A percentile compares a stretch with the other conserved stretches of the same genome.
These are phyloP conservation scores for Volucella inanis DNA, from an alignment of 2,888 invertebrate species.

Conservation along the genomic window DNA sequence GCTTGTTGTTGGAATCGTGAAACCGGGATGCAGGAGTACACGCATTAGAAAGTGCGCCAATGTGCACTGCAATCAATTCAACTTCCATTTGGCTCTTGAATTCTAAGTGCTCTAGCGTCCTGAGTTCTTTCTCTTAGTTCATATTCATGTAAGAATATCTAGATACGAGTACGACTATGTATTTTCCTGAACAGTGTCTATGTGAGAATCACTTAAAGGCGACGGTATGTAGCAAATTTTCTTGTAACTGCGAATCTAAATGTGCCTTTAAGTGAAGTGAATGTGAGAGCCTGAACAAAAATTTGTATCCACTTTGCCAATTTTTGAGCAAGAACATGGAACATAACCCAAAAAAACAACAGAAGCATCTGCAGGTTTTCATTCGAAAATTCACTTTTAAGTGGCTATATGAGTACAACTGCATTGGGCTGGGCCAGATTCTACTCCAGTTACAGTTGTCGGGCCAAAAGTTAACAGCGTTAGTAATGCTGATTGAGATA, in stretches of 20 bases:
- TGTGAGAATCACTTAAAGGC: constrained; percentile 24
- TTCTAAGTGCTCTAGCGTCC: constrained; percentile 60
- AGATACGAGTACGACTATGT: too few relatives aligned
- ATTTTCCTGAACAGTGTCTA: not conserved
- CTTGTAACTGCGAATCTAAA: constrained; percentile 38
- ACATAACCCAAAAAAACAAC: not conserved
- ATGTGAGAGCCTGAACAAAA: not conserved
- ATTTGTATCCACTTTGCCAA: constrained; percentile 61
- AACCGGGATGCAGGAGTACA: constrained; percentile 27
- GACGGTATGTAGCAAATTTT: constrained; percentile 40
- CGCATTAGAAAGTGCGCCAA: constrained; percentile 72
- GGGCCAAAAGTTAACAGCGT: constrained; percentile 69
- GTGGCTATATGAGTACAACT: constrained; percentile 39
- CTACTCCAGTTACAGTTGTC: constrained; percentile 36
- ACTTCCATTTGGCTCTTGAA: constrained; percentile 73
- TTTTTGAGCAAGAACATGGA: constrained; percentile 15
- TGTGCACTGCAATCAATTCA: constrained; percentile 72
- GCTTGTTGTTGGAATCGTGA: constrained; percentile 2
- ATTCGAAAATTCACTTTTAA: constrained; percentile 48
- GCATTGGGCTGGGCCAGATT: constrained; percentile 13
- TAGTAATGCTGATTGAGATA: constrained; percentile 60
- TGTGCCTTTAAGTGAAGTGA: not conserved
- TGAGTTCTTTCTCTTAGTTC: not conserved
- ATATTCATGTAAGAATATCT: too few relatives aligned
- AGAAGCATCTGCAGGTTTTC: constrained; percentile 51